Evolutionary conservation across 2,888 invertebrate species (phyloP).

Genomic region (Orchesella flavescens): DNA sequence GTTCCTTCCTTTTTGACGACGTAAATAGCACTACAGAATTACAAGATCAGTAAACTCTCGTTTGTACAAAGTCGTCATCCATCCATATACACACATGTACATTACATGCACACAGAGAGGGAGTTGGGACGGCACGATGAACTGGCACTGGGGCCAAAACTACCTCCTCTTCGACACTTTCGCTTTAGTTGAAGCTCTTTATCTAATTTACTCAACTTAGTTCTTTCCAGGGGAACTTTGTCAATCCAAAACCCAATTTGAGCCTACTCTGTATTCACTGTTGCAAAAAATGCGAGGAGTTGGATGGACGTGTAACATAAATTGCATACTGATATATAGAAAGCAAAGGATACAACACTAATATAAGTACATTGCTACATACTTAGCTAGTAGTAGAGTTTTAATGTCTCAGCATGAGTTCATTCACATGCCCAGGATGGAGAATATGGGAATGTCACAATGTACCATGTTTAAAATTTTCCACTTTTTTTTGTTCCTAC

Average conservation of each 20-base stretch:
- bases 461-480: no score
- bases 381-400: no score
- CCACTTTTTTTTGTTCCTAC: no score
- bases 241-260: slow-evolving; percentile 60
- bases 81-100: no score
- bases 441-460: no score
- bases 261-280: slow-evolving; percentile 31
- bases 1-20: slow-evolving; percentile 33
- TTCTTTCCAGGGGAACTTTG: slow-evolving; percentile 53
- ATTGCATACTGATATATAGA: slow-evolving; percentile 52
- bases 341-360: neutral
- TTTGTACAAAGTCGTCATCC: slow-evolving; percentile 8
- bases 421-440: no score
- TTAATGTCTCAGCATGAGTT: no score
- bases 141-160: slow-evolving; percentile 15
- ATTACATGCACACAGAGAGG: no score
- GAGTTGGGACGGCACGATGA: neutral
- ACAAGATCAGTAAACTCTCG: slow-evolving; percentile 12
- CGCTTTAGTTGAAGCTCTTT: slow-evolving; percentile 55
- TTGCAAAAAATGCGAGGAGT: slow-evolving; percentile 27
- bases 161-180: slow-evolving; percentile 53
- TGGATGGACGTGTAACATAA: slow-evolving; percentile 56
- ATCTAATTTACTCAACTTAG: slow-evolving; percentile 58
- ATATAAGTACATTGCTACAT: no score
- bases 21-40: slow-evolving; percentile 43